Conservation (phyloP, 2,113 vertebrate species). For the Castor canadensis region DNA sequence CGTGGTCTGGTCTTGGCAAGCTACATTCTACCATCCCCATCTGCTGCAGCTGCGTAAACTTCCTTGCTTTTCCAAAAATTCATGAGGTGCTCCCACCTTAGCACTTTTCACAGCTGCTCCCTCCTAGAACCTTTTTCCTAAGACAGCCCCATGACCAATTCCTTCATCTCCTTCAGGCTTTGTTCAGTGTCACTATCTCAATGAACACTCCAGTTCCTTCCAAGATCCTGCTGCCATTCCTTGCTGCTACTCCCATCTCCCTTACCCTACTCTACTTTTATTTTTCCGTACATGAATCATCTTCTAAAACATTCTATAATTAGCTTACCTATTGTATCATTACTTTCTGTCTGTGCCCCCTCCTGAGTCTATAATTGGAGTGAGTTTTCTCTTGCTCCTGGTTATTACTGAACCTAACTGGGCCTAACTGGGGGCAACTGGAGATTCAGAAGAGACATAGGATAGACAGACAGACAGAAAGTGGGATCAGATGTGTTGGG, state of each 20-base stretch:
- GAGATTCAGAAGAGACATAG: too few species aligned
- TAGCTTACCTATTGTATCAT: not conserved
- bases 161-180: not conserved
- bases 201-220: not conserved
- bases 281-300: not conserved
- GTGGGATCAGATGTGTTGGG: too few species aligned
- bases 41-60: not conserved
- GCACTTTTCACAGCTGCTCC: not conserved
- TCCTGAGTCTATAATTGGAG: not conserved
- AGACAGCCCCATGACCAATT: not conserved
- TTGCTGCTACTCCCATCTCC: too few species aligned
- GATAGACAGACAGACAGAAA: too few species aligned
- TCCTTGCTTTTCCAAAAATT: not conserved
- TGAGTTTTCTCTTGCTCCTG: too few species aligned
- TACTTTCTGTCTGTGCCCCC: not conserved
- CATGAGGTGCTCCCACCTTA: fast-evolving
- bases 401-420: too few species aligned
- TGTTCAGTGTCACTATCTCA: not conserved
- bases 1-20: not conserved
- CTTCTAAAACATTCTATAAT: not conserved
- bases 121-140: not conserved
- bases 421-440: too few species aligned
- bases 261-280: not conserved
- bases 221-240: fast-evolving
- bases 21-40: not conserved